Percentiles rank a stretch among this genome's conserved stretches.
phyloP scores from a whole-genome alignment of 2,797 vertebrate genomes.

The Agapornis canus region DNA sequence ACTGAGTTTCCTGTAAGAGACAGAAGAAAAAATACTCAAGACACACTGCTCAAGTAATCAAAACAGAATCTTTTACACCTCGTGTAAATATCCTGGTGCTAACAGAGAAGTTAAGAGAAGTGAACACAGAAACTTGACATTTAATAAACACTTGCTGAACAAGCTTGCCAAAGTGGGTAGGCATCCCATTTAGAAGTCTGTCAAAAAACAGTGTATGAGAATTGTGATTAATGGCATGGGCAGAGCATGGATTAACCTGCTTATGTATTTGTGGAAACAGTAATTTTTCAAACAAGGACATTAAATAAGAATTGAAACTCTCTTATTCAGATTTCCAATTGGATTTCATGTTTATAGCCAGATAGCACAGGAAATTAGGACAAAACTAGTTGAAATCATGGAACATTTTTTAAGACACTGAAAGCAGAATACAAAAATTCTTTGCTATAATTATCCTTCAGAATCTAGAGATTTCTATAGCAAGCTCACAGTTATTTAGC shows the following conservation, averaged over 20 bases:
- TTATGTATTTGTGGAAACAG: background rate
- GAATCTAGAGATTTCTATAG: background rate
- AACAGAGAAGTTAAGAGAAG: background rate
- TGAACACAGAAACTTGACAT: fast-evolving
- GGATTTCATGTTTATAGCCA: background rate
- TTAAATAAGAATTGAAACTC: background rate
- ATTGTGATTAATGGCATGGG: background rate
- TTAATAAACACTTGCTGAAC: background rate
- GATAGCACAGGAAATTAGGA: background rate
- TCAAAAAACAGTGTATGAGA: background rate
- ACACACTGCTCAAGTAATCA: background rate
- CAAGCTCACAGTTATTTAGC: background rate
- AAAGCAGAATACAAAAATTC: background rate
- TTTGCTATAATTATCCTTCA: background rate
- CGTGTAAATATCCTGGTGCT: background rate
- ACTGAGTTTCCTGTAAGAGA: background rate
- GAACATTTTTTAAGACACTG: background rate
- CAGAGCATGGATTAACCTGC: background rate
- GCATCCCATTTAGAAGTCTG: background rate
- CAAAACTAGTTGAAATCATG: background rate
- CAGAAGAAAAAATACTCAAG: background rate
- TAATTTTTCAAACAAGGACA: background rate
- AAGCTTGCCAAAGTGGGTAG: background rate
- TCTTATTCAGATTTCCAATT: background rate
- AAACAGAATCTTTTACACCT: background rate